These are phyloP conservation scores for Seira ritae DNA, from an alignment of 2,888 invertebrate species.

Conservation along the genomic window DNA sequence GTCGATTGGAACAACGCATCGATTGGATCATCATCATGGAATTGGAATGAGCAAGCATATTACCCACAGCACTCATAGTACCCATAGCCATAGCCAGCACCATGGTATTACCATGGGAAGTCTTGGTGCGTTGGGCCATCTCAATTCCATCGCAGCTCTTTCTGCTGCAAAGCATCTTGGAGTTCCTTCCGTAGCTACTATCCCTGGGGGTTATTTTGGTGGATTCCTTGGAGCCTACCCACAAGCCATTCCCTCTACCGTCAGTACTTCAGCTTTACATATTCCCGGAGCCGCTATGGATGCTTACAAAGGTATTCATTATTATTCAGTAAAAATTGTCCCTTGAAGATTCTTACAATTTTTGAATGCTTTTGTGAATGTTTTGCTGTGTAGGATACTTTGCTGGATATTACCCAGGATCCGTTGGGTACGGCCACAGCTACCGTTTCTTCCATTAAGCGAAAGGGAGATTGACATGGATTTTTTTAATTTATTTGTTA, in stretches of 20 bases:
- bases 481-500: neutral
- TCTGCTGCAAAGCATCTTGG: constrained; percentile 13
- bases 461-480: neutral
- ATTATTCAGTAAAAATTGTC: neutral
- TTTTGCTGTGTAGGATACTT: constrained; percentile 41
- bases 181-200: constrained; percentile 28
- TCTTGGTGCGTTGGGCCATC: neutral
- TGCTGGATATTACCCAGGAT: constrained; percentile 56
- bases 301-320: constrained; percentile 43
- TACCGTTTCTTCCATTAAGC: constrained; percentile 58
- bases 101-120: constrained; percentile 16
- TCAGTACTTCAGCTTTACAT: constrained; percentile 35
- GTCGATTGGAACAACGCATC: neutral
- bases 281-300: constrained; percentile 57
- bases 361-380: neutral
- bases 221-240: constrained; percentile 43
- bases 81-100: neutral
- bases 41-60: constrained; percentile 32
- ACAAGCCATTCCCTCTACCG: constrained; percentile 20
- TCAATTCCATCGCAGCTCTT: constrained; percentile 1
- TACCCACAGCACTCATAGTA: neutral
- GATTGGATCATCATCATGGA: neutral
- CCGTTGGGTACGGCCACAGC: constrained; percentile 50
- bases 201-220: constrained; percentile 54
- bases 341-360: neutral